These are phyloP conservation scores for Graptemys geographica DNA, from an alignment of 2,797 vertebrate genomes.

Conservation along the genomic window DNA sequence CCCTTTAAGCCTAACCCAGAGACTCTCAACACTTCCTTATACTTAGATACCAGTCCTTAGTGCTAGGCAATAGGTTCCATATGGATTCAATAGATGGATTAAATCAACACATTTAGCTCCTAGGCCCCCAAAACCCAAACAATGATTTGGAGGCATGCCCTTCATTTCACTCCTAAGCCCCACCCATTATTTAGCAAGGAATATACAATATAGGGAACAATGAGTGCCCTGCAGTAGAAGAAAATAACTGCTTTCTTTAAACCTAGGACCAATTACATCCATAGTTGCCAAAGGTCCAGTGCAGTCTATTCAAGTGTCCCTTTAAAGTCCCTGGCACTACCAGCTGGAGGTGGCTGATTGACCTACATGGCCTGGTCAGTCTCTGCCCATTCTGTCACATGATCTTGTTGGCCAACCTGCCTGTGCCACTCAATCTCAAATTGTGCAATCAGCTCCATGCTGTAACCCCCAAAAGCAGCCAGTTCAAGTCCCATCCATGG, in stretches of 20 bases:
- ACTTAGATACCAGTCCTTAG: accelerated
- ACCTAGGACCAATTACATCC: accelerated
- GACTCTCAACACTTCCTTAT: no score
- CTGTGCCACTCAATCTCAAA: background rate
- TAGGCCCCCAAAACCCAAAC: accelerated
- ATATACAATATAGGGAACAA: background rate
- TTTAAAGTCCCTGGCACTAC: background rate
- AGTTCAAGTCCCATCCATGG: background rate
- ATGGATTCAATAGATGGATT: accelerated
- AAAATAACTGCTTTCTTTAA: background rate
- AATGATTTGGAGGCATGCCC: accelerated
- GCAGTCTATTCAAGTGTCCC: background rate
- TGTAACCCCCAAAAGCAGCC: background rate
- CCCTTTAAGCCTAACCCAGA: no score
- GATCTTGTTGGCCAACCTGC: background rate
- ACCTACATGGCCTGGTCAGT: background rate
- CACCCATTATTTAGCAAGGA: background rate
- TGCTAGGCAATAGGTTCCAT: accelerated
- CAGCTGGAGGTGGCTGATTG: background rate
- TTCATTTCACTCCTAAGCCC: background rate
- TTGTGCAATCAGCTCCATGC: background rate
- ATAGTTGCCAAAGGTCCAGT: background rate
- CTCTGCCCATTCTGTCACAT: background rate
- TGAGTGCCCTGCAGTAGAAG: background rate
- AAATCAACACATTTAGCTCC: accelerated